These are phyloP conservation scores for Hemiscyllium ocellatum DNA, from an alignment of 2,113 vertebrate species.

Conservation along the genomic window DNA sequence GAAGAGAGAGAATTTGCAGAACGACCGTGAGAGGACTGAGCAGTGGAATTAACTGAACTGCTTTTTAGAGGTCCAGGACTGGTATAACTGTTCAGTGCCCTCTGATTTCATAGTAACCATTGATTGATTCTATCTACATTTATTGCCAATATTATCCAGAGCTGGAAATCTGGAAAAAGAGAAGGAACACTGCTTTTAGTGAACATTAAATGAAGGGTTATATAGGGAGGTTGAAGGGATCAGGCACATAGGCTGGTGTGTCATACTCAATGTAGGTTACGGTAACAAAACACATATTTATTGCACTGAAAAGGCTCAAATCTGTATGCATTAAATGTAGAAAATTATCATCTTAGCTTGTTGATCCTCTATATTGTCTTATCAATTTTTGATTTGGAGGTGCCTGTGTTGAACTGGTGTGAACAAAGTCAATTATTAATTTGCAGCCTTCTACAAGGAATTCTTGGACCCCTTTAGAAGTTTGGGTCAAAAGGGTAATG, in stretches of 20 bases:
- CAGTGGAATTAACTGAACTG: too few species aligned
- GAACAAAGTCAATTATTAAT: too few species aligned
- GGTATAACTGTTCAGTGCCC: too few species aligned
- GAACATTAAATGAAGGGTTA: not conserved
- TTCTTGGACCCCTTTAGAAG: not conserved
- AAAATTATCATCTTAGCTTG: not conserved
- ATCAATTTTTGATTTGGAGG: too few species aligned
- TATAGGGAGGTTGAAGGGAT: not conserved
- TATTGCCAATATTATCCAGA: not conserved
- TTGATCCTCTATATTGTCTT: not conserved
- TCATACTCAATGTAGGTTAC: not conserved
- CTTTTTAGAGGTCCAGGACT: too few species aligned
- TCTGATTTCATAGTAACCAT: too few species aligned
- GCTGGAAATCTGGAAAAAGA: not conserved
- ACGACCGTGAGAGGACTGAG: too few species aligned
- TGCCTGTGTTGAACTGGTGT: too few species aligned
- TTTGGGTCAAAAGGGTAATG: not conserved
- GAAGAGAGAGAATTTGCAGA: too few species aligned
- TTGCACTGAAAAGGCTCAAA: not conserved
- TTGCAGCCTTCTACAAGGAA: not conserved
- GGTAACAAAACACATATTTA: not conserved
- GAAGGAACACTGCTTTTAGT: not conserved
- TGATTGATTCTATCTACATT: not conserved
- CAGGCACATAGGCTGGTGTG: not conserved
- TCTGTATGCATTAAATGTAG: not conserved